phyloP scores from a whole-genome alignment of 1,140 invertebrate species.

The Pseudomyrmex cubaensis region DNA sequence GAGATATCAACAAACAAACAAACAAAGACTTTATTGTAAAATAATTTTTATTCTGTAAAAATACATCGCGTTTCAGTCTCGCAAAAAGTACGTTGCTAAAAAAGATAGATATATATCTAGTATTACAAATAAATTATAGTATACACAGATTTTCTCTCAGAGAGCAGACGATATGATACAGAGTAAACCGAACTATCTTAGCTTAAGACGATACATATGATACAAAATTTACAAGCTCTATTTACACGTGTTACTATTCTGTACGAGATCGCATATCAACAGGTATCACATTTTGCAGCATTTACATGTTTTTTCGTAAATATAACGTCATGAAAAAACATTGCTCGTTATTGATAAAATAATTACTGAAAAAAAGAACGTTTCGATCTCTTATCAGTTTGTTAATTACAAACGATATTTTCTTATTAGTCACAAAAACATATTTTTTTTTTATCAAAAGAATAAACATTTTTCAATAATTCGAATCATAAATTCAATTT shows the following conservation, averaged over 20 bases:
- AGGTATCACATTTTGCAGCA: conserved; percentile 15
- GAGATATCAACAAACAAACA: background rate
- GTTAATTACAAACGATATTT: background rate
- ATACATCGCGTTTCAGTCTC: conserved; percentile 67
- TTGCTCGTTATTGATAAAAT: background rate
- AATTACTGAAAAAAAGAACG: background rate
- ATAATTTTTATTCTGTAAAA: conserved; percentile 67
- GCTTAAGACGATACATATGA: conserved; percentile 37
- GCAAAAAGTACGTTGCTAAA: conserved; percentile 48
- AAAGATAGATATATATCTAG: background rate
- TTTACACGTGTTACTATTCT: conserved; percentile 42
- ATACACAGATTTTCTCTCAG: conserved; percentile 29
- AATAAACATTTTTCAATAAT: background rate
- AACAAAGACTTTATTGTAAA: conserved; percentile 35
- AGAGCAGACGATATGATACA: conserved; percentile 57
- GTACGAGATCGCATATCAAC: conserved; percentile 37
- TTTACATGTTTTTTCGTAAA: background rate
- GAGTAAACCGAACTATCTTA: conserved; percentile 4
- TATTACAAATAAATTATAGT: conserved; percentile 68
- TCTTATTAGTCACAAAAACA: background rate
- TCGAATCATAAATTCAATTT: background rate
- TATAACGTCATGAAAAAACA: background rate
- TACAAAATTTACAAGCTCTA: conserved; percentile 70
- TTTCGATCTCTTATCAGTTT: background rate
- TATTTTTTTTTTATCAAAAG: background rate